Base-by-base conservation (phyloP, 2,888 invertebrate genomes). In the Homarus gammarus region DNA sequence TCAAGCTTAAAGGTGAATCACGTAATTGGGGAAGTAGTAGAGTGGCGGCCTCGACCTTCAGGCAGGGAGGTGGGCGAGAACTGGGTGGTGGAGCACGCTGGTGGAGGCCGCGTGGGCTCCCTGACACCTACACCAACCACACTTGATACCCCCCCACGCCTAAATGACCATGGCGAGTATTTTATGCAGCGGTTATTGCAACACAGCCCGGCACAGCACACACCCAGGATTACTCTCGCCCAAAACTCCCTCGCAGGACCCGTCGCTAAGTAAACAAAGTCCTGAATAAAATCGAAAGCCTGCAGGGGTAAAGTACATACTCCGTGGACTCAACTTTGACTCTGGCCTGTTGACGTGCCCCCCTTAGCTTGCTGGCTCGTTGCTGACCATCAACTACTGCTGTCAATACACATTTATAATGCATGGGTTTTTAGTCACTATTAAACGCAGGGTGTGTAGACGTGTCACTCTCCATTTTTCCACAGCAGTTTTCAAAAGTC, bases 101-200 rank as follows among this genome's bases (percentile, higher is more conserved):
- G 8, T 64, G 64, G n/a, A 27, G 64, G 64, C 64, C n/a, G 64
- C 27, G 64, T 27, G 64, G 64, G 64, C n/a, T 64, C 64, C 64
- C 64, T 27, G 27, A n/a, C 64, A 64, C 64, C 64, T 27, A 64
- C 64, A 27, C 64, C 22, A 27, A 8, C 5, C 27, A 27, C 27
- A 64, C n/a, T 27, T 64, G 64, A 64, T 27, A 64, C 3, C 56
- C 56, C 12, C 10, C 15, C 56, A 8, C 72, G 2, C 33, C n/a
- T n/a, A 78, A 78, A 78, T 78, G 51, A 78, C 49, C 31, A 38
- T 31, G 51, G 5, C 56, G 51, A 56, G 51, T 56, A 44, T 78
- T 78, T 78, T 78, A 56, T 78, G 78, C 79, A 79, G 61, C 31
- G 33, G 79, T 38, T 79, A 79, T 79, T 79, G 79, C 79, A 56